Evolutionary conservation across 2,888 invertebrate species (phyloP).

Genomic region (Pristionchus exspectatus): DNA sequence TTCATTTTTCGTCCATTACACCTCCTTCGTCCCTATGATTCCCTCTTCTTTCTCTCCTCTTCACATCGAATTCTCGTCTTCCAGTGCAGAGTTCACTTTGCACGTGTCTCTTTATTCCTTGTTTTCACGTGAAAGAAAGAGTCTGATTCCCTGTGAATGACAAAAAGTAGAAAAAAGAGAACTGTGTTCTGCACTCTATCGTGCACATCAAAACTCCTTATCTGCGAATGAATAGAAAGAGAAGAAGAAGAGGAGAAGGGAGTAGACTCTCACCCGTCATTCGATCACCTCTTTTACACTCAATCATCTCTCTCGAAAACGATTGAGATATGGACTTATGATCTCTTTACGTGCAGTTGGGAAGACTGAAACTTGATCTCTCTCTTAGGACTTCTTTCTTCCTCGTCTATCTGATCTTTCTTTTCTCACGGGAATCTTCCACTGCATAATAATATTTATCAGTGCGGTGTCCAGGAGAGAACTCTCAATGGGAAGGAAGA

Average conservation of each 20-base stretch:
- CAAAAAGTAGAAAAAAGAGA: neutral
- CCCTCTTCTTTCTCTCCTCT: neutral
- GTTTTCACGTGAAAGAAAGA: neutral
- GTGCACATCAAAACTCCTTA: slow-evolving; percentile 43
- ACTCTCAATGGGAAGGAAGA: neutral
- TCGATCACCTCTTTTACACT: slow-evolving; percentile 6
- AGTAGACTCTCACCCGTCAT: neutral
- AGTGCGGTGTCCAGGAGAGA: neutral
- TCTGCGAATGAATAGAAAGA: neutral
- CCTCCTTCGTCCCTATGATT: neutral
- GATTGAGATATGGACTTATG: slow-evolving; percentile 3
- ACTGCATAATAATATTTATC: slow-evolving; percentile 29
- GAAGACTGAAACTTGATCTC: slow-evolving; percentile 7
- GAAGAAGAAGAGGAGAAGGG: neutral
- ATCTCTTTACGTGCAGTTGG: neutral
- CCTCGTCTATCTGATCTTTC: neutral
- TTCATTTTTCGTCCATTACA: neutral
- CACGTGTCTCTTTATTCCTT: neutral
- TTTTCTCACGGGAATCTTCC: neutral
- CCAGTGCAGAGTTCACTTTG: neutral
- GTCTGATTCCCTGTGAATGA: neutral
- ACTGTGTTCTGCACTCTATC: slow-evolving; percentile 27
- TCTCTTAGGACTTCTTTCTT: neutral
- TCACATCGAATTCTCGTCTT: neutral
- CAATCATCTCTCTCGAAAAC: slow-evolving; percentile 1